A percentile compares a stretch with the other conserved stretches of the same genome.
Conservation (phyloP, 1,140 invertebrate species). For the Xylocopa sonorina region DNA sequence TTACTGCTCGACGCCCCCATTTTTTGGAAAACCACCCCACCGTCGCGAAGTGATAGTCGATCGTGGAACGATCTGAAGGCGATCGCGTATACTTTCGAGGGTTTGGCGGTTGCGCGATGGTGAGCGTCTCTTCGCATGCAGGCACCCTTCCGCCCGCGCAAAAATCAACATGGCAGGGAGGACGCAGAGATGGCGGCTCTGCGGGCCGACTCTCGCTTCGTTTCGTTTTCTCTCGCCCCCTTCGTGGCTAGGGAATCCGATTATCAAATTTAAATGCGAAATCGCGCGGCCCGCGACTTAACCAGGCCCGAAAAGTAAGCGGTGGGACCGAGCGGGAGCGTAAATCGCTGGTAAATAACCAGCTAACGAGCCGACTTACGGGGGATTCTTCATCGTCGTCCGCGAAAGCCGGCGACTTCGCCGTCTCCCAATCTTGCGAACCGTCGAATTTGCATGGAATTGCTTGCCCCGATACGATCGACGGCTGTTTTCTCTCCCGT, state of each 20-base stretch:
- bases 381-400: slow-evolving; percentile 55
- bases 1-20: not conserved
- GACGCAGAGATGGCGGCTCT: slow-evolving; percentile 76
- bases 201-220: slow-evolving; percentile 21
- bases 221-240: slow-evolving; percentile 26
- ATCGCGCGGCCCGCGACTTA: slow-evolving; percentile 59
- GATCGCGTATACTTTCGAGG: not conserved
- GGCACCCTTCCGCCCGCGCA: slow-evolving; percentile 45
- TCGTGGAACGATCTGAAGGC: not conserved
- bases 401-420: slow-evolving; percentile 23
- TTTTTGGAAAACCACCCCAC: not conserved
- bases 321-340: slow-evolving; percentile 33
- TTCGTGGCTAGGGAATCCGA: slow-evolving; percentile 48
- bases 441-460: slow-evolving; percentile 58
- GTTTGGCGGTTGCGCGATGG: too few species aligned
- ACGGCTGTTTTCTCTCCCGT: not conserved
- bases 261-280: slow-evolving; percentile 76
- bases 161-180: slow-evolving; percentile 78
- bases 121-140: slow-evolving; percentile 17
- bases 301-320: slow-evolving; percentile 58
- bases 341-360: slow-evolving; percentile 75
- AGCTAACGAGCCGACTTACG: slow-evolving; percentile 76
- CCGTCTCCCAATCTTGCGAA: not conserved
- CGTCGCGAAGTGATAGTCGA: not conserved
- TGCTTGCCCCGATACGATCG: slow-evolving; percentile 1